Conservation (phyloP, 2,888 invertebrate species). For the Hypena proboscidalis region DNA sequence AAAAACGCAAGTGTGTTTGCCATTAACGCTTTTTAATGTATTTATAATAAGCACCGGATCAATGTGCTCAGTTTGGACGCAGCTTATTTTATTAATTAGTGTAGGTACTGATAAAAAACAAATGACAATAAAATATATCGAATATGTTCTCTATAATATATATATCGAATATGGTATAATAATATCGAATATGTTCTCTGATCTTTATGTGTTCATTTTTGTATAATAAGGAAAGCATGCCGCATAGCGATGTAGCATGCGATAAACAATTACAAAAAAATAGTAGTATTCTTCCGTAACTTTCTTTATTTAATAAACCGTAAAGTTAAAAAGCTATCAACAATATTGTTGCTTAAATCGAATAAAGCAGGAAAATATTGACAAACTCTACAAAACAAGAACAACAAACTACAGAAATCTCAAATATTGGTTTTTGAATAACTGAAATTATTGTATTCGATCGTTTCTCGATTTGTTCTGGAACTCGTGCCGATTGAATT, state of each 20-base stretch:
- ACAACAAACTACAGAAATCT: constrained; percentile 1
- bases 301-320: too few relatives aligned
- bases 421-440: constrained; percentile 7
- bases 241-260: too few relatives aligned
- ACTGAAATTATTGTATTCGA: not conserved
- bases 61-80: not conserved
- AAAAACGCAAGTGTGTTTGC: not conserved
- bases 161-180: too few relatives aligned
- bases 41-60: constrained; percentile 9
- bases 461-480: constrained; percentile 2
- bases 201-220: too few relatives aligned
- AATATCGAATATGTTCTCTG: too few relatives aligned
- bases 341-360: not conserved
- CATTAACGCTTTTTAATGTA: constrained; percentile 9
- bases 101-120: not conserved
- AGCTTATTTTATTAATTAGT: not conserved
- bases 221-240: too few relatives aligned
- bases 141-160: too few relatives aligned
- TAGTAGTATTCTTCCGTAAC: too few relatives aligned
- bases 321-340: not conserved
- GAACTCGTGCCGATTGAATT: constrained; percentile 7
- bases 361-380: not conserved
- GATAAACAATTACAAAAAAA: too few relatives aligned
- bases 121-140: too few relatives aligned
- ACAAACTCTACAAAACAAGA: not conserved